A percentile compares a stretch with the other conserved stretches of the same genome.
Evolutionary conservation across 2,888 invertebrate genomes (phyloP).

Genomic region (Pollenia amentaria): DNA sequence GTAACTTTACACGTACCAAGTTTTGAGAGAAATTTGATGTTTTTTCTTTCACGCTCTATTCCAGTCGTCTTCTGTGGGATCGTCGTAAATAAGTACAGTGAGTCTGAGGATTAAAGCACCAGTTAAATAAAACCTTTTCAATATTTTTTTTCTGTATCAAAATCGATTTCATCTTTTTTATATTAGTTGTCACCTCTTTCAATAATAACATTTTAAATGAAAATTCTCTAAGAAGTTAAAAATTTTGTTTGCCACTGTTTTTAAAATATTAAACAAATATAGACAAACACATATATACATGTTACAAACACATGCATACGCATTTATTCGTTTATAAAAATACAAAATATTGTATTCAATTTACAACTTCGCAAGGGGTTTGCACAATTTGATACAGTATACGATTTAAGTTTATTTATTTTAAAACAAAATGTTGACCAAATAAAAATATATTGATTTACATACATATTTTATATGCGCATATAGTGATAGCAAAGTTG

Average conservation of each 20-base stretch:
- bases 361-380: constrained; percentile 4
- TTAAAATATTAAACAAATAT: neutral
- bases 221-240: neutral
- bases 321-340: neutral
- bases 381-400: constrained; percentile 42
- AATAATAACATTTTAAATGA: too few relatives aligned
- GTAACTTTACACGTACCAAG: too few relatives aligned
- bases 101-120: neutral
- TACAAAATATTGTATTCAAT: neutral
- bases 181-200: too few relatives aligned
- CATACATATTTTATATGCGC: constrained; percentile 4
- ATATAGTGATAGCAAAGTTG: neutral
- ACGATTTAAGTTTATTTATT: constrained; percentile 52
- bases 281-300: neutral
- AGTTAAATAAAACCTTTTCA: too few relatives aligned
- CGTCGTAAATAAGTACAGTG: neutral
- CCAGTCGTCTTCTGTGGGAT: too few relatives aligned
- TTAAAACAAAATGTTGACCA: constrained; percentile 29
- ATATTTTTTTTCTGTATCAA: too few relatives aligned
- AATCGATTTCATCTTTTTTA: too few relatives aligned
- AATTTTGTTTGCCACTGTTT: neutral
- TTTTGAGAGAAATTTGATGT: too few relatives aligned
- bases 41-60: too few relatives aligned
- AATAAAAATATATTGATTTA: neutral
- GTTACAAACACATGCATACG: neutral